Percentiles rank a stretch among this genome's conserved stretches.
Evolutionary conservation across 2,797 vertebrate species (phyloP).

Genomic region (Pristis pectinata): DNA sequence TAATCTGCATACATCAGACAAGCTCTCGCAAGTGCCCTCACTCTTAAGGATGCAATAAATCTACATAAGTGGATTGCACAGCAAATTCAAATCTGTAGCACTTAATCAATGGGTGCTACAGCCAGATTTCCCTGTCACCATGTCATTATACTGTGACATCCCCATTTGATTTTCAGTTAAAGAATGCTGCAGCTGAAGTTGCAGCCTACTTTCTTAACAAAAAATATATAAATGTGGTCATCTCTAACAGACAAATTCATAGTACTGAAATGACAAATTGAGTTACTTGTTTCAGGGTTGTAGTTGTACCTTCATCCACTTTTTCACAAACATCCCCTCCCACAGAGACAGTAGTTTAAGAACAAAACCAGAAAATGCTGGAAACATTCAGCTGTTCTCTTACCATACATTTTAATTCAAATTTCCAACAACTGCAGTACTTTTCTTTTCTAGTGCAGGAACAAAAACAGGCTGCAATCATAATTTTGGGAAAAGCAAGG

Average conservation of each 20-base stretch:
- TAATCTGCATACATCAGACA: no score
- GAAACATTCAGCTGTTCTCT: no score
- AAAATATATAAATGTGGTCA: no score
- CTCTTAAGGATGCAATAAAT: no score
- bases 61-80: no score
- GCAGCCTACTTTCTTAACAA: background rate
- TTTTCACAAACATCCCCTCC: background rate
- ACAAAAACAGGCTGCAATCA: background rate
- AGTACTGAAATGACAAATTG: background rate
- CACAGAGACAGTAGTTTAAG: background rate
- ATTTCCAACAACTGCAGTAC: no score
- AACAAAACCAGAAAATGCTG: background rate
- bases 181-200: background rate
- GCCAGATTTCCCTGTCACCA: no score
- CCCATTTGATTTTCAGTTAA: background rate
- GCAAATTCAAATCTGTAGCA: no score
- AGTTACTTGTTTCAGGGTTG: background rate
- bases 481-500: slow-evolving; percentile 37
- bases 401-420: no score
- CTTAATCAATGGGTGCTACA: no score
- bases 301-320: background rate
- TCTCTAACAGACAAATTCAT: background rate
- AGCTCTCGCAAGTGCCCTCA: no score
- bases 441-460: background rate
- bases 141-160: background rate